Evolutionary conservation across 30 jellyfish, hydroid and myxozoan species (phyloP), one percentile per base, ranked within the genome.

Genomic region (Pseudorhiza aurosa): DNA sequence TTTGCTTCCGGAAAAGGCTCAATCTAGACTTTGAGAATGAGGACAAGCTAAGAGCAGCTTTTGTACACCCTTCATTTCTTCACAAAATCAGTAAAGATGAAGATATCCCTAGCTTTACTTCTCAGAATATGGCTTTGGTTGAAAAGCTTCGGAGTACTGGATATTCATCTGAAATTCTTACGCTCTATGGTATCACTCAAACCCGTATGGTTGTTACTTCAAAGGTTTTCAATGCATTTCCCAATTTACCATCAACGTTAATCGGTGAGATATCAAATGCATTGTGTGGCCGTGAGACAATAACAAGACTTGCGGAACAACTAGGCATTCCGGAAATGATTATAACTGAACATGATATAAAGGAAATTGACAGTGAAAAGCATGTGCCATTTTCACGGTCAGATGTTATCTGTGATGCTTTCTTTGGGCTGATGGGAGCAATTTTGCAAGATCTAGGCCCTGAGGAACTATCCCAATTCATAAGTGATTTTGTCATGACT

Each of bases 371-470:
- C 19, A 57, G 58, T 15, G 95, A 93, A 33, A 65, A 68, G 42
- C 77, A 65, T 56, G 36, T 82, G 30, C 84, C 78, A 7, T 86
- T 63, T 60, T 36, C 94, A 24, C 81, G 72, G 10, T 95, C 85
- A 25, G 99, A 93, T 87, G 87, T 82, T 18, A 39, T 87, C 0
- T 77, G 96, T 69, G 99, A 93, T 67, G 88, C 91, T 7, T 86
- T 93, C 68, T 93, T 68, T 81, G 99, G 93, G 8, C 18, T 93
- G 25, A 72, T 93, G 72, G 99, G 97, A 1, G 99, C 99, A 9
- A 87, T 93, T 25, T 69, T 73, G 21, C 51, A 63, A 56, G 99
- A 81, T 63, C 86, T 57, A 25, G 99, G 99, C 2, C 12, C 30
- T 0, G 72, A 81, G 15, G 87, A 64, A 19, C 85, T 86, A n/a